Base-by-base conservation (phyloP, 2,888 invertebrate species). In the Pycnomerus fuliginosus region DNA sequence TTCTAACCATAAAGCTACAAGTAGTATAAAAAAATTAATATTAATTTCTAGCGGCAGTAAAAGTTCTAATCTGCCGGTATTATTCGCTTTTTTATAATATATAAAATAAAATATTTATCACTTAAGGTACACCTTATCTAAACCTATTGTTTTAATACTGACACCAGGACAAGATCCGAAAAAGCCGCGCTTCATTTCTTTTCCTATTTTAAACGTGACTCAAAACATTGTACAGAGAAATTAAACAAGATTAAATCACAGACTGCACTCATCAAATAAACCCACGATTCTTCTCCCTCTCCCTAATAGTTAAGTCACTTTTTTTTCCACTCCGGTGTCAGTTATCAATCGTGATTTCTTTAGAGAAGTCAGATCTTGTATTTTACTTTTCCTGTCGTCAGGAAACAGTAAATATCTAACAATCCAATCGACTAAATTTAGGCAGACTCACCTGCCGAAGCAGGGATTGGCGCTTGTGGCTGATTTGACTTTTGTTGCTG, bases 101-200 rank as follows among this genome's bases (percentile, higher is more conserved):
- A 58, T 60, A 56, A 57, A 60, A 56, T 60, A 58, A 76, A 61
- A 59, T 59, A 55, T 62, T 56, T 60, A 61, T 62, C 59, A 61
- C 61, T 60, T 60, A 59, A 56, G 54, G 61, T 62, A 62, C 56
- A 55, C 45, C 51, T 55, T 57, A 56, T 47, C 49, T 52, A 58
- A 32, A 46, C 50, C 53, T 56, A 60, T 41, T 50, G 47, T 57
- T n/a, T n/a, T n/a, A 62, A 61, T 58, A 62, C 61, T 58, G 62
- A 61, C 62, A 56, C 56, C 56, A 61, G 60, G 58, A 58, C 8
- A 25, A 4, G 11, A 25, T 8, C 11, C 4, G 11, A 25, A 10
- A 4, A 4, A 8, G 11, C 3, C 25, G 4, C 25, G 8, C 10
- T 12, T 7, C 20, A 20, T 7, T 20, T 20, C 8, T 20, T 20